Conservation (phyloP, 2,113 vertebrate genomes). For the Dicaeum eximium region DNA sequence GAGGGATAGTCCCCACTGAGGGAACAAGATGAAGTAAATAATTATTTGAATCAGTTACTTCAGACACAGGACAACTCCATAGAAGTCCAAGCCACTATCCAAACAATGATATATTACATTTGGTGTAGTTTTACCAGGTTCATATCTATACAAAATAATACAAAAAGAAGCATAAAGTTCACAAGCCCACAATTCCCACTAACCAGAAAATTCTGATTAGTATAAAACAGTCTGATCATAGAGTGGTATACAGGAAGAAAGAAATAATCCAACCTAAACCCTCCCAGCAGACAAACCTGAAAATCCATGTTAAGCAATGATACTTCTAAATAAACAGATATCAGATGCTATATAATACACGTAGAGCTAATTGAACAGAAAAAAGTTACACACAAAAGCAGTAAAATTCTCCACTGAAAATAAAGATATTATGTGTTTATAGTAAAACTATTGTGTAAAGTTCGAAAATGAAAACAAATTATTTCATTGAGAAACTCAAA, state of each 20-base stretch:
- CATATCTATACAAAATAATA: neutral
- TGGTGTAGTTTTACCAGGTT: neutral
- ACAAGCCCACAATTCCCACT: neutral
- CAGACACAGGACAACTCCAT: neutral
- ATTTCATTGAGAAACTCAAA: neutral
- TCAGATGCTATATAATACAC: neutral
- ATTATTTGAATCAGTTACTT: neutral
- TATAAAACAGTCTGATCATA: neutral
- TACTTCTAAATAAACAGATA: neutral
- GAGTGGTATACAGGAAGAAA: neutral
- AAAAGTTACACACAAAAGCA: neutral
- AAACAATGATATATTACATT: neutral
- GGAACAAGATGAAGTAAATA: neutral
- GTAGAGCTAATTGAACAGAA: neutral
- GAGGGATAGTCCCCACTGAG: neutral
- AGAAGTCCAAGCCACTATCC: neutral
- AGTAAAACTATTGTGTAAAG: neutral
- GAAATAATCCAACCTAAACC: neutral
- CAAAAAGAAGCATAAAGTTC: neutral
- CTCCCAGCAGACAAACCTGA: neutral
- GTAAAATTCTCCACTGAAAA: neutral
- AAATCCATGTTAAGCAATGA: neutral
- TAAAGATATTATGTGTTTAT: neutral
- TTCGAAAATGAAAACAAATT: neutral
- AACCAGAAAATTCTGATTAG: neutral